These are phyloP conservation scores for Lagorchestes hirsutus DNA, from an alignment of 2,797 vertebrate genomes.

Conservation along the genomic window DNA sequence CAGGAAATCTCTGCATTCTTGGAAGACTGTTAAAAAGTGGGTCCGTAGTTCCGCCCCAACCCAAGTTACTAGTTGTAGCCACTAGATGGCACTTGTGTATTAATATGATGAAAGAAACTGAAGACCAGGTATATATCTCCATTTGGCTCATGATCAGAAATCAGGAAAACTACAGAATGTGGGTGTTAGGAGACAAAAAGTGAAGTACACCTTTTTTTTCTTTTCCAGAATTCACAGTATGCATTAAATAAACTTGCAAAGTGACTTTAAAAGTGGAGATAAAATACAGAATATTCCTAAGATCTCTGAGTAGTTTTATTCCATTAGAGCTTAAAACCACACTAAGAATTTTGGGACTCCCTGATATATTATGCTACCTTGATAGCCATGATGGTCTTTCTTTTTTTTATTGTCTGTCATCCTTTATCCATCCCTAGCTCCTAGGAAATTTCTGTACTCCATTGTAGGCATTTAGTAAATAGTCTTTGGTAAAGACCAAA, in stretches of 20 bases:
- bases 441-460: not conserved
- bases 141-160: not conserved
- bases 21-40: not conserved
- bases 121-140: not conserved
- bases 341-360: not conserved
- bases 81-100: not conserved
- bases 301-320: not conserved
- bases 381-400: not conserved
- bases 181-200: not conserved
- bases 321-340: not conserved
- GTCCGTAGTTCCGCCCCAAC: not conserved
- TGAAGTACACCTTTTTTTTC: not conserved
- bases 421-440: not conserved
- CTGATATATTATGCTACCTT: not conserved
- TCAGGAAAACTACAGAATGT: not conserved
- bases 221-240: not conserved
- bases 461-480: not conserved
- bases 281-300: not conserved
- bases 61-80: not conserved
- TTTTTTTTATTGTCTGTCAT: no score
- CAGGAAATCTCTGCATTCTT: not conserved
- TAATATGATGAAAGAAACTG: not conserved
- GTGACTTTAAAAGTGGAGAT: not conserved
- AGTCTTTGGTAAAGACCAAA: not conserved
- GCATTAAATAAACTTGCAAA: not conserved